Percentiles rank a stretch among this genome's conserved stretches.
These are phyloP conservation scores for Suillia variegata DNA, from an alignment of 2,888 invertebrate genomes.

Conservation along the genomic window DNA sequence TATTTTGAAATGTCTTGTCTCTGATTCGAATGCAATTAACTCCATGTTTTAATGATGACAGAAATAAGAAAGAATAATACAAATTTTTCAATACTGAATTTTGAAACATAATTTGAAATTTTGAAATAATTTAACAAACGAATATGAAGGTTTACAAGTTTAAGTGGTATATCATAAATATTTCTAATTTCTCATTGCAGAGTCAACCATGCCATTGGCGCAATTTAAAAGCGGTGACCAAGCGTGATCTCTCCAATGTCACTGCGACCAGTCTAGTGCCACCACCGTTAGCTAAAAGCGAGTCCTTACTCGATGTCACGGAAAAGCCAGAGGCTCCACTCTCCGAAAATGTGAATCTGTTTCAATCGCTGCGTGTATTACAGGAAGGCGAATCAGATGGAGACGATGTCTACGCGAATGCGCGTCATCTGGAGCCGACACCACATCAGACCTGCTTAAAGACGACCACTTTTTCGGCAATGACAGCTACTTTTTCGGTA, in stretches of 20 bases:
- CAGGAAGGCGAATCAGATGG: constrained; percentile 81
- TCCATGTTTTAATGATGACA: neutral
- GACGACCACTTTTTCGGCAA: constrained; percentile 70
- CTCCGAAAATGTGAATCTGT: constrained; percentile 88
- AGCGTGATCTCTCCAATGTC: constrained; percentile 69
- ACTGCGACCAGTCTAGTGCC: constrained; percentile 40
- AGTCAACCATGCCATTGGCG: constrained; percentile 94
- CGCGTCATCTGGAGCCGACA: constrained; percentile 27
- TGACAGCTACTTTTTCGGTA: constrained; percentile 72
- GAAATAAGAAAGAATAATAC: too few relatives aligned
- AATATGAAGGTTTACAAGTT: too few relatives aligned
- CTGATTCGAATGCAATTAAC: neutral
- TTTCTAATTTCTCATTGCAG: constrained; percentile 62
- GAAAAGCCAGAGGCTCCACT: constrained; percentile 63
- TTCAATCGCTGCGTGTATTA: constrained; percentile 84
- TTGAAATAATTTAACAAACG: neutral
- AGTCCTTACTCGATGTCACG: constrained; percentile 33
- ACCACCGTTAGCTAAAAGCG: neutral
- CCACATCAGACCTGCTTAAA: constrained; percentile 68
- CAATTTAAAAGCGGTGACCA: constrained; percentile 80
- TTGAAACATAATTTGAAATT: too few relatives aligned
- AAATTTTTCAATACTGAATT: neutral
- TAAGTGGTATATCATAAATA: neutral
- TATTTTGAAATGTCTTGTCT: constrained; percentile 28
- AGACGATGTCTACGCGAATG: constrained; percentile 45